phyloP scores from a whole-genome alignment of 1,140 invertebrate genomes.

The Drosophila lowei region DNA sequence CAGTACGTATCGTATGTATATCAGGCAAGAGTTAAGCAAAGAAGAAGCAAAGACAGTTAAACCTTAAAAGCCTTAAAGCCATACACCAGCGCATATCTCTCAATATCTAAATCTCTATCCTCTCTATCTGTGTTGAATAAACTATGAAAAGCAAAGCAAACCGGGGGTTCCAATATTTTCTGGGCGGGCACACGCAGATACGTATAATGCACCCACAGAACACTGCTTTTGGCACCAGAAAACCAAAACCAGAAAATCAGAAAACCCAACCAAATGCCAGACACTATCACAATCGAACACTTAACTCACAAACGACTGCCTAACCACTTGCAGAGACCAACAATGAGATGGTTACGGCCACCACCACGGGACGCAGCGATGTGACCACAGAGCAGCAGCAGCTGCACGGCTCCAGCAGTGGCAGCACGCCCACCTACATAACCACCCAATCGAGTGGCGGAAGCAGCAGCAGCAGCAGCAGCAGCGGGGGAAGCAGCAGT shows the following conservation, averaged over 20 bases:
- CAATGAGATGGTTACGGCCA: constrained; percentile 69
- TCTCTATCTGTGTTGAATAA: constrained; percentile 71
- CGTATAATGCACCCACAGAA: constrained; percentile 11
- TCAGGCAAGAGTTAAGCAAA: constrained; percentile 27
- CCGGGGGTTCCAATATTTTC: constrained; percentile 25
- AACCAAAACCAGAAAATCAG: neutral
- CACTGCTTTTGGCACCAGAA: neutral
- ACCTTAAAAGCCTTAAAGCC: constrained; percentile 10
- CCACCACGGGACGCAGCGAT: constrained; percentile 74
- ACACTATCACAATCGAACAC: constrained; percentile 32
- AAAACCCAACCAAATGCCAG: neutral
- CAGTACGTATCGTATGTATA: neutral
- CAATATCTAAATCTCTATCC: constrained; percentile 59
- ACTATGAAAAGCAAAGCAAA: constrained; percentile 62
- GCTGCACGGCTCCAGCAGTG: constrained; percentile 37
- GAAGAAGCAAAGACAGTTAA: constrained; percentile 9
- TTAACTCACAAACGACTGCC: constrained; percentile 55
- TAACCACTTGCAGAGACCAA: constrained; percentile 67
- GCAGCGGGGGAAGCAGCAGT: constrained; percentile 19
- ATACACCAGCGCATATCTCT: constrained; percentile 60
- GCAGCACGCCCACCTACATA: constrained; percentile 58
- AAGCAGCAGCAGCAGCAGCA: constrained; percentile 21
- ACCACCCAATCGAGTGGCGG: constrained; percentile 59
- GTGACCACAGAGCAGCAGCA: constrained; percentile 72
- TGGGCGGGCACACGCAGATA: constrained; percentile 28